Evolutionary conservation across 1,140 invertebrate genomes (phyloP), one percentile per base, ranked within the genome.

Genomic region (Ptiloglossa arizonensis): DNA sequence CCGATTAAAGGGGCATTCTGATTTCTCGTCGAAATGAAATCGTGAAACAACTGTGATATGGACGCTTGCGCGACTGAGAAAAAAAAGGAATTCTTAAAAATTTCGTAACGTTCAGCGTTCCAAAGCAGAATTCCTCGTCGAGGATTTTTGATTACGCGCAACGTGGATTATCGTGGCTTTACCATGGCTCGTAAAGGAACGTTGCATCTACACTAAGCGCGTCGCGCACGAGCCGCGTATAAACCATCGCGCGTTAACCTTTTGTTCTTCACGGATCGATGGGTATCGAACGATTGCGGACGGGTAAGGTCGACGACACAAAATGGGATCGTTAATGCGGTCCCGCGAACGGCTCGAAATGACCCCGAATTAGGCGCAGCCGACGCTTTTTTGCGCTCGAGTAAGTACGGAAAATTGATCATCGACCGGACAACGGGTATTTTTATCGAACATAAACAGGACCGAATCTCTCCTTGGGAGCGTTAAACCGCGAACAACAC

Each of bases 181-280:
- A 9, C 4, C 35, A 5, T 38, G 35, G 35, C 35, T 38, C 35
- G 35, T 3, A 38, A 38, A 38, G 4, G 4, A 9, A 38, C 35
- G 35, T 38, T 38, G 4, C 35, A 38, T 9, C 35, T 38, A 44
- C 27, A 11, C 35, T 46, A 50, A 22, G 2, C 17, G 19, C n/a
- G 48, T 3, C n/a, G 46, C 3, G 17, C 24, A 19, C 62, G 17
- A 44, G 5, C 15, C 17, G 41, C 24, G 17, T 29, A 46, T 50
- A 50, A 22, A 5, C 27, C 22, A 13, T 68, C 29, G 17, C 22
- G 15, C 9, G 17, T 27, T 54, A 67, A 68, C 66, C 64, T 54
- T 50, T 54, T 69, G 67, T 56, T 56, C 67, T 56, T 52, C 67
- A 41, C 22, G 24, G 22, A 56, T 41, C 35, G 52, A 56, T 56